These are phyloP conservation scores for Lepisosteus osseus DNA, from an alignment of 2,113 vertebrate genomes.

Conservation along the genomic window DNA sequence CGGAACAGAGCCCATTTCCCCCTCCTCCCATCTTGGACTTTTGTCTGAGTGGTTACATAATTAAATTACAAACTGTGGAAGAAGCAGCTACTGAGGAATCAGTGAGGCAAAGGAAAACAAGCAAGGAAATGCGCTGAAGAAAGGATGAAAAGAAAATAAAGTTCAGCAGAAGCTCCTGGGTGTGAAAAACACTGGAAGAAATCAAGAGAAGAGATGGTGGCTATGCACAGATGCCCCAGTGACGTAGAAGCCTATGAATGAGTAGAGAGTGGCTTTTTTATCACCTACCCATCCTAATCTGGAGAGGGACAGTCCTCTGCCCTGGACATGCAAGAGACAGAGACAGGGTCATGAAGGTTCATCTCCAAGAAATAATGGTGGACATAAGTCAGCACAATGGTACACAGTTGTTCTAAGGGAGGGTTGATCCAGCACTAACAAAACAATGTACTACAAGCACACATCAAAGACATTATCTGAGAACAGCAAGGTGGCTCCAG, in stretches of 20 bases:
- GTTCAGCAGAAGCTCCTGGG: conserved; percentile 13
- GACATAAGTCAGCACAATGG: background rate
- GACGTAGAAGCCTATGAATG: conserved; percentile 36
- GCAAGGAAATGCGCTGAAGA: conserved; percentile 6
- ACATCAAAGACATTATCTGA: conserved; percentile 1
- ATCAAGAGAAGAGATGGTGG: background rate
- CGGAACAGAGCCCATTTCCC: background rate
- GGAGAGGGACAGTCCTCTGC: conserved; percentile 83
- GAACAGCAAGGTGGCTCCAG: background rate
- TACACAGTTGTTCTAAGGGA: background rate
- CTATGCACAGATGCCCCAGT: conserved; percentile 50
- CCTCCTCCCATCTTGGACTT: background rate
- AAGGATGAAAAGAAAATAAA: conserved; percentile 1
- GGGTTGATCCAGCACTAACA: too few species aligned
- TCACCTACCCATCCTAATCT: conserved; percentile 98
- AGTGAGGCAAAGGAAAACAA: background rate
- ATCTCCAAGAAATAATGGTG: conserved; percentile 22
- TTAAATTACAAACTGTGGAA: background rate
- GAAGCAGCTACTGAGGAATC: background rate
- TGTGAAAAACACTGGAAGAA: conserved; percentile 21
- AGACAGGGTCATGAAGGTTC: conserved; percentile 50
- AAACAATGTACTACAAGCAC: background rate
- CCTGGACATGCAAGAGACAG: conserved; percentile 80
- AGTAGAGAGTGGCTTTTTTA: conserved; percentile 16
- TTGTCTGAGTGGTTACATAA: conserved; percentile 1